A percentile compares a stretch with the other conserved stretches of the same genome.
Conservation (phyloP, 1,140 invertebrate species). For the Rhagoletis pomonella region DNA sequence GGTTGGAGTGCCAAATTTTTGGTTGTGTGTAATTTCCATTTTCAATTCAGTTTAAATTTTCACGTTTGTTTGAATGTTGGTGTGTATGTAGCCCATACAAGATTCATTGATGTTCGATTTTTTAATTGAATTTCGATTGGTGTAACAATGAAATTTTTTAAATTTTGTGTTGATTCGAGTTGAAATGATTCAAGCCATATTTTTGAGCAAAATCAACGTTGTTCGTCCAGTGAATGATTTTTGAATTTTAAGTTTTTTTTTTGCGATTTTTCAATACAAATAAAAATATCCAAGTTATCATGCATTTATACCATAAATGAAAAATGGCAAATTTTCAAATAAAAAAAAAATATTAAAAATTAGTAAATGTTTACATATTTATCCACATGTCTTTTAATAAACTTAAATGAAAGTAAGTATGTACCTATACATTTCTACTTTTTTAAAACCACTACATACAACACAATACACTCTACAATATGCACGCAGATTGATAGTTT, state of each 20-base stretch:
- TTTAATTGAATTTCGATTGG: constrained; percentile 9
- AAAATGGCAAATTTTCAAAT: constrained; percentile 47
- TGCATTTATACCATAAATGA: constrained; percentile 53
- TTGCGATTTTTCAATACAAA: constrained; percentile 23
- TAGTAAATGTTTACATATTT: too few species aligned
- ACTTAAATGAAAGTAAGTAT: background rate
- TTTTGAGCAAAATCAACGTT: constrained; percentile 38
- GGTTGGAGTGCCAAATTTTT: constrained; percentile 10
- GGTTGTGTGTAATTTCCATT: constrained; percentile 37
- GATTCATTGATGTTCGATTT: constrained; percentile 37
- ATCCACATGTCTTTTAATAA: too few species aligned
- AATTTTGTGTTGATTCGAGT: background rate
- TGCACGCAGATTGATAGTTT: too few species aligned
- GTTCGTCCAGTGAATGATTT: background rate
- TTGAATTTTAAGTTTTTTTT: background rate
- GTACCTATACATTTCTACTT: background rate
- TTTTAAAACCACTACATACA: background rate
- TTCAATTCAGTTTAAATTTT: constrained; percentile 21
- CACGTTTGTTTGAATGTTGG: background rate
- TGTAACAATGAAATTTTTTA: background rate
- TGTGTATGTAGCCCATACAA: constrained; percentile 46
- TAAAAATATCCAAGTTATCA: constrained; percentile 4
- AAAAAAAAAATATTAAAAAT: too few species aligned
- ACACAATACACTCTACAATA: background rate
- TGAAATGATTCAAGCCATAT: background rate